These are phyloP conservation scores for Pseudeuparius sepicola DNA, from an alignment of 2,888 invertebrate species.

Conservation along the genomic window DNA sequence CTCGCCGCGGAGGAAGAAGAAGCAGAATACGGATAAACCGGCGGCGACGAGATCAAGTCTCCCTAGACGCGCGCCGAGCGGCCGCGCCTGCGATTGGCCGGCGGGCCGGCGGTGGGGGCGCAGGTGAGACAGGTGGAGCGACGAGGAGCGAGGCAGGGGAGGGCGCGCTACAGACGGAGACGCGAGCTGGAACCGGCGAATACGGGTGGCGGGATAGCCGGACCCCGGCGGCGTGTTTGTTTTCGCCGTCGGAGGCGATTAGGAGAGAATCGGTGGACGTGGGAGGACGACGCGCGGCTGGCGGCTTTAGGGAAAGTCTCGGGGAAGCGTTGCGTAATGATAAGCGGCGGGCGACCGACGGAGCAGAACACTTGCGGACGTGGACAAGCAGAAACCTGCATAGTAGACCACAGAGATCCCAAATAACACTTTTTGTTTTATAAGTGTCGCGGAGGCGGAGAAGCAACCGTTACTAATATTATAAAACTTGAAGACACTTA, in stretches of 20 bases:
- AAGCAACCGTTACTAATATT: not conserved
- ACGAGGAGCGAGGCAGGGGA: too few species aligned
- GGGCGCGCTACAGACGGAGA: slow-evolving; percentile 21
- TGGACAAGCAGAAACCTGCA: not conserved
- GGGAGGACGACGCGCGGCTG: slow-evolving; percentile 16
- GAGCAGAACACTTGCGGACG: not conserved
- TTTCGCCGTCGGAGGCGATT: slow-evolving; percentile 15
- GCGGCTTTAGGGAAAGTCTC: slow-evolving; percentile 16
- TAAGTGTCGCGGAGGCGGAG: slow-evolving; percentile 1
- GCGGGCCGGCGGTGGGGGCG: slow-evolving; percentile 31
- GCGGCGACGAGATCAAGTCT: slow-evolving; percentile 33
- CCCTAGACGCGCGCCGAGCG: slow-evolving; percentile 27
- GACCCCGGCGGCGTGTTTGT: slow-evolving; percentile 10
- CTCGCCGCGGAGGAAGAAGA: slow-evolving; percentile 23
- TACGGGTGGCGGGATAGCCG: slow-evolving; percentile 2
- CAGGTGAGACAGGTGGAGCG: too few species aligned
- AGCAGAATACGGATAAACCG: slow-evolving; percentile 28
- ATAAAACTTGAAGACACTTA: too few species aligned
- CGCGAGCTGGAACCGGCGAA: slow-evolving; percentile 6
- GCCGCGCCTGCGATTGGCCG: slow-evolving; percentile 28
- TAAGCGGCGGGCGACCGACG: slow-evolving; percentile 11
- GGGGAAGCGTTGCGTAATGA: slow-evolving; percentile 5
- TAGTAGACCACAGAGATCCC: too few species aligned
- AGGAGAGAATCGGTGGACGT: slow-evolving; percentile 11
- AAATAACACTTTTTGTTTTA: too few species aligned